Evolutionary conservation across 1,140 invertebrate species (phyloP).

Genomic region (Drosophila ercepeae): DNA sequence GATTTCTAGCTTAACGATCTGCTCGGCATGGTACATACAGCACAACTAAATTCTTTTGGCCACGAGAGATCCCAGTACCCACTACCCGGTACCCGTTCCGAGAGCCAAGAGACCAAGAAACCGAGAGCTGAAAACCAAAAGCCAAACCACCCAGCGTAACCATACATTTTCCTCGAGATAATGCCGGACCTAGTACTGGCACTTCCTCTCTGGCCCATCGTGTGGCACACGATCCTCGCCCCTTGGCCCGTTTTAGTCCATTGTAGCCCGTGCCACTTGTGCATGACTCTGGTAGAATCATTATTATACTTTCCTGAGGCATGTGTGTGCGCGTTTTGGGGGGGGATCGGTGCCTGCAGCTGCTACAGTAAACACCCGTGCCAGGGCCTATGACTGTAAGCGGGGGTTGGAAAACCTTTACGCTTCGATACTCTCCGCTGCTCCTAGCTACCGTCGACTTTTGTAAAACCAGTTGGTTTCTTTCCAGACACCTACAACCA

Average conservation of each 20-base stretch:
- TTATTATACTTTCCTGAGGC: not conserved
- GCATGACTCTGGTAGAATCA: slow-evolving; percentile 16
- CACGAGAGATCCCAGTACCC: slow-evolving; percentile 27
- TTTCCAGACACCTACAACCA: slow-evolving; percentile 22
- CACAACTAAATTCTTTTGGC: slow-evolving; percentile 54
- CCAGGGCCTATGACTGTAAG: slow-evolving; percentile 17
- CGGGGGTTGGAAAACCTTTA: slow-evolving; percentile 68
- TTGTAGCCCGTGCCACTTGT: slow-evolving; percentile 66
- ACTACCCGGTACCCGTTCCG: not conserved
- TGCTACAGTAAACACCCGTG: slow-evolving; percentile 28
- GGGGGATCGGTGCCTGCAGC: slow-evolving; percentile 50
- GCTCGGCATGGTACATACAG: slow-evolving; percentile 65
- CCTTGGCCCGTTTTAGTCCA: slow-evolving; percentile 19
- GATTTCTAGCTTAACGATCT: slow-evolving; percentile 37
- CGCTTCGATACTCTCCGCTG: slow-evolving; percentile 60
- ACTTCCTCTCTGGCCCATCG: slow-evolving; percentile 57
- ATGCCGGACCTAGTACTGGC: slow-evolving; percentile 42
- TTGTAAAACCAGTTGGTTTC: slow-evolving; percentile 48
- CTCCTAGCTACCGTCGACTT: slow-evolving; percentile 40
- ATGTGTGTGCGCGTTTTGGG: slow-evolving; percentile 10
- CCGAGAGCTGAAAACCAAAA: slow-evolving; percentile 32
- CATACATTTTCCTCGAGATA: slow-evolving; percentile 27
- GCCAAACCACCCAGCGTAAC: slow-evolving; percentile 57
- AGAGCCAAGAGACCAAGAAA: slow-evolving; percentile 24
- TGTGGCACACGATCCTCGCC: slow-evolving; percentile 30